Percentiles rank a stretch among this genome's conserved stretches.
phyloP scores from a whole-genome alignment of 2,113 vertebrate species.

The Podarcis muralis region DNA sequence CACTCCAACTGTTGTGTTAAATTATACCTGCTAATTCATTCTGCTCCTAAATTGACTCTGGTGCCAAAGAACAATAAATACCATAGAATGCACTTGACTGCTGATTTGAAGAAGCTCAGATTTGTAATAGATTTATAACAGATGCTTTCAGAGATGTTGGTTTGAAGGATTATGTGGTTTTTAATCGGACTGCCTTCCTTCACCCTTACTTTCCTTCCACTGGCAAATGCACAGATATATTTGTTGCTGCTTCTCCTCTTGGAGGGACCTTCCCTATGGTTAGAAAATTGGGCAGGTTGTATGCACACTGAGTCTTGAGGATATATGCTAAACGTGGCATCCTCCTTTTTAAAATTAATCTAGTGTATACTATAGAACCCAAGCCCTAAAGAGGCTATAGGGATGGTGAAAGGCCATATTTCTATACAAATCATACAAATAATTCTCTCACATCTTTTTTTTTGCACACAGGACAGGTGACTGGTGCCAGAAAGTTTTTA shows the following conservation, averaged over 20 bases:
- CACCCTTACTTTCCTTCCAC: not conserved
- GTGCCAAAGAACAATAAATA: fast-evolving
- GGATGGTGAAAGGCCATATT: not conserved
- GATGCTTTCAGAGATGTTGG: not conserved
- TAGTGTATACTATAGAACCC: too few species aligned
- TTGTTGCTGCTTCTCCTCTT: not conserved
- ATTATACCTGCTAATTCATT: not conserved
- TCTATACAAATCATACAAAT: not conserved
- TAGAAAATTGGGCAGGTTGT: not conserved
- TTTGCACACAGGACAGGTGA: not conserved
- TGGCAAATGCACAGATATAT: not conserved
- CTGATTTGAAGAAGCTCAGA: fast-evolving
- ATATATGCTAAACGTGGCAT: not conserved
- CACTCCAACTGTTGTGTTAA: not conserved
- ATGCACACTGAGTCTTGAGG: not conserved
- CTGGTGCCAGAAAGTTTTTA: not conserved
- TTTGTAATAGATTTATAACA: not conserved
- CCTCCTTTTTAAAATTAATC: not conserved
- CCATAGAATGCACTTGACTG: not conserved
- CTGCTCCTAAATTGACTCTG: fast-evolving
- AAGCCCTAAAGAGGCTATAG: too few species aligned
- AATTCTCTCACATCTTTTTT: not conserved
- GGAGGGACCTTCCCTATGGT: not conserved
- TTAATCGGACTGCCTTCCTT: not conserved
- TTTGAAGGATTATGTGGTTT: not conserved